phyloP scores from a whole-genome alignment of 2,888 invertebrate species.

The Schrankia costaestrigalis region DNA sequence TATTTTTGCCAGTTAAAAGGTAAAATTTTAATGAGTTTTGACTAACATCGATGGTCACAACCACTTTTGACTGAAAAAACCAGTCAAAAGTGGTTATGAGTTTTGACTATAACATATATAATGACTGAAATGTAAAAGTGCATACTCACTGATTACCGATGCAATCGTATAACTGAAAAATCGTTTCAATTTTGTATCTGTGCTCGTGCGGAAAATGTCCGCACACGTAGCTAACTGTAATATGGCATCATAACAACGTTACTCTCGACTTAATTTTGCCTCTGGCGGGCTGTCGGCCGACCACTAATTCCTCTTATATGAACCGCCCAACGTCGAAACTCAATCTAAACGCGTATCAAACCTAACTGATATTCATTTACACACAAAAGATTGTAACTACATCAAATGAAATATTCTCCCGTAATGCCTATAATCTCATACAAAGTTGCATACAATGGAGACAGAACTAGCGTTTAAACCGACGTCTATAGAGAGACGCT shows the following conservation, averaged over 20 bases:
- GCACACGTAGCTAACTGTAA: conserved; percentile 60
- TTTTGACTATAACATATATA: too few species aligned
- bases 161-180: conserved; percentile 69
- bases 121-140: conserved; percentile 51
- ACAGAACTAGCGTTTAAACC: conserved; percentile 38
- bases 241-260: conserved; percentile 72
- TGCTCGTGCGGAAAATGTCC: conserved; percentile 60
- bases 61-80: too few species aligned
- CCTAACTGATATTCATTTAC: conserved; percentile 4
- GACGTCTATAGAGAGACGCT: conserved; percentile 40
- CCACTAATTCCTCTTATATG: conserved; percentile 53
- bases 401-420: conserved; percentile 11
- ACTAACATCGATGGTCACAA: too few species aligned
- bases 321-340: conserved; percentile 36
- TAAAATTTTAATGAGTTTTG: too few species aligned
- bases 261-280: conserved; percentile 75
- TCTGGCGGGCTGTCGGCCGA: conserved; percentile 48
- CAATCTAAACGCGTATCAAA: conserved; percentile 30
- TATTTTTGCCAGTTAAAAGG: too few species aligned
- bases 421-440: conserved; percentile 35
- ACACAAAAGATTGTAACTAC: too few species aligned
- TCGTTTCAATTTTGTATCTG: conserved; percentile 65
- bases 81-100: too few species aligned
- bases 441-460: conserved; percentile 38
- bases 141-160: conserved; percentile 50